A percentile compares a stretch with the other conserved stretches of the same genome.
phyloP scores from a whole-genome alignment of 2,888 invertebrate species.

The Drosophila putrida region DNA sequence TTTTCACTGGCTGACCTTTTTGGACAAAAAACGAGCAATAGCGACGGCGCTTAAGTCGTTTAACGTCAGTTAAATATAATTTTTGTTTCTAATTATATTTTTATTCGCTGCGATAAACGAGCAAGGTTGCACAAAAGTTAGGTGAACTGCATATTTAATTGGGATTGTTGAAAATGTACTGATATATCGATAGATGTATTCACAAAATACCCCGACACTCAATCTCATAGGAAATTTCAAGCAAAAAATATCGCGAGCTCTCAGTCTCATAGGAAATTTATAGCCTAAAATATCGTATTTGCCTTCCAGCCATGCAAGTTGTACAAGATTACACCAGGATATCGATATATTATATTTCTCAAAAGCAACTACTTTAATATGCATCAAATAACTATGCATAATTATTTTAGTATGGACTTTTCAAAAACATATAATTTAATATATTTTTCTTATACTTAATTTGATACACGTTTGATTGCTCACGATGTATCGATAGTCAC shows the following conservation, averaged over 20 bases:
- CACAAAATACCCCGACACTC: too few relatives aligned
- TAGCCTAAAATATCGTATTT: constrained; percentile 33
- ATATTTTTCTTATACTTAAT: too few relatives aligned
- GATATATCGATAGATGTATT: constrained; percentile 35
- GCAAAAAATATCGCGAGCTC: too few relatives aligned
- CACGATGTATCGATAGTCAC: constrained; percentile 1
- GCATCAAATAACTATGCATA: neutral
- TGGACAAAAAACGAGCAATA: constrained; percentile 48
- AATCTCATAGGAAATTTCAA: too few relatives aligned
- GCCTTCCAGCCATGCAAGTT: constrained; percentile 22
- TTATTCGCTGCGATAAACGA: constrained; percentile 67
- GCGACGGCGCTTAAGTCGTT: constrained; percentile 48
- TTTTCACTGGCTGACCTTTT: constrained; percentile 46
- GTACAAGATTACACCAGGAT: neutral
- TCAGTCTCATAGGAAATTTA: neutral
- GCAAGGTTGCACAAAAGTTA: constrained; percentile 62
- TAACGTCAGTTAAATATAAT: constrained; percentile 58
- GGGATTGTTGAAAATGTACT: constrained; percentile 14
- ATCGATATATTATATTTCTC: constrained; percentile 16
- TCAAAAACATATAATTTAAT: too few relatives aligned
- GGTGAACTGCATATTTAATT: constrained; percentile 60
- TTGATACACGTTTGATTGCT: too few relatives aligned
- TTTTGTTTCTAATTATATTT: constrained; percentile 65
- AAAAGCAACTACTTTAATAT: neutral
- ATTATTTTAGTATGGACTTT: too few relatives aligned